Evolutionary conservation across 2,113 vertebrate species (phyloP), one percentile per base, ranked within the genome.

Genomic region (Nothocercus nigrocapillus): DNA sequence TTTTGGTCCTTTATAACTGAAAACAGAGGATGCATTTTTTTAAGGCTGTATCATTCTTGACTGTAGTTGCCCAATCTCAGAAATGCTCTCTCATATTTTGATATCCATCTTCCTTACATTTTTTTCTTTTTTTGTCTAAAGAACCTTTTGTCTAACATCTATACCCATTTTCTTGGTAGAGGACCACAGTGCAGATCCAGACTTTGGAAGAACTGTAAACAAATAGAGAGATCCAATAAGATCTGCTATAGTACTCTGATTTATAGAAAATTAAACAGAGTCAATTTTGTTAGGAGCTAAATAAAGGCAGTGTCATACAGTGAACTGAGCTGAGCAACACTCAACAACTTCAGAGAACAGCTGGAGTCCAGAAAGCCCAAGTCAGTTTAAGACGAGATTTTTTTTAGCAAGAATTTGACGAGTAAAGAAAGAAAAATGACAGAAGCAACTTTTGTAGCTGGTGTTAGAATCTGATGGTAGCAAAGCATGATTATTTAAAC

Each of bases 11-110:
- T 88, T 68, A 17, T 94, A 96, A 93, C 45, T 86, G 47, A 92
- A 95, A 96, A 78, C 94, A 95, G 93, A 85, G 86, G 90, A 64
- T 68, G 5, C n/a, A 51, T 85, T 70, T 88, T 81, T 91, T 92
- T 7, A 72, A 51, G 58, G 36, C 32, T 78, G 28, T 79, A 62
- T 85, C 30, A 20, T 93, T 90, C 66, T 47, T 86, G 4, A 58
- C 18, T 68, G 85, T 56, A 38, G 69, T 64, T 94, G 64, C 38
- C 34, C 56, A n/a, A 30, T 7, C 58, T 94, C 85, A 69, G 74
- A 94, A 95, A 66, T 28, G 14, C 36, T 69, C 24, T 80, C 66
- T 89, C 83, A 54, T 92, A 25, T 86, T 93, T 86, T 92, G 62
- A 84, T 90, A 88, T 62, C 86, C 27, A 84, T 64, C 1, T 1